These are phyloP conservation scores for Lacerta viridis DNA, from an alignment of 2,797 vertebrate genomes.

Conservation along the genomic window DNA sequence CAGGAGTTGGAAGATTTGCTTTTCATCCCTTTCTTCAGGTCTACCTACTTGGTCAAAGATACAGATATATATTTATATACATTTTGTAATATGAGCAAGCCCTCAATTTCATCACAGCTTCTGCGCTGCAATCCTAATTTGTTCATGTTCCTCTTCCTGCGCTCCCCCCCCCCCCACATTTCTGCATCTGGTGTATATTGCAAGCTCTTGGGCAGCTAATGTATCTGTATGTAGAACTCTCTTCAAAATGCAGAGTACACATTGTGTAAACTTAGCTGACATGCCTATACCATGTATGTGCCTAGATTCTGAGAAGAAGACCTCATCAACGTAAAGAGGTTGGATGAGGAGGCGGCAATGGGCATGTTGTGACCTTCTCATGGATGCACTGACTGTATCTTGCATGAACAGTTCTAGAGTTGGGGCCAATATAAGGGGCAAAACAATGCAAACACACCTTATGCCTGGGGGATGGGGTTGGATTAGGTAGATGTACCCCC, in stretches of 20 bases:
- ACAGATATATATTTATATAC: slow-evolving; percentile 11
- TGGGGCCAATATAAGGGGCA: background rate
- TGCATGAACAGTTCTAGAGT: background rate
- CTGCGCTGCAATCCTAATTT: slow-evolving; percentile 49
- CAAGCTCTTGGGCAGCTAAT: slow-evolving; percentile 7
- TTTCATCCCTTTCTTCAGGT: slow-evolving; percentile 66
- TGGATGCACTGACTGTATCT: background rate
- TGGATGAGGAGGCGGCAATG: background rate
- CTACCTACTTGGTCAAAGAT: slow-evolving; percentile 56
- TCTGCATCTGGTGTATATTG: slow-evolving; percentile 47
- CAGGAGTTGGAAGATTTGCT: slow-evolving; percentile 51
- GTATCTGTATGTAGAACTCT: background rate
- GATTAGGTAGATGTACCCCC: no score
- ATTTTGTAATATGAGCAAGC: slow-evolving; percentile 60
- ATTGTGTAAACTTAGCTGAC: background rate
- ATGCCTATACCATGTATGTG: background rate
- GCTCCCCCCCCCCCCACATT: background rate
- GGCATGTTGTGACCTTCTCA: background rate
- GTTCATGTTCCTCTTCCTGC: slow-evolving; percentile 24
- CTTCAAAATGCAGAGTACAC: background rate
- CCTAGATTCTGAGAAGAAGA: background rate
- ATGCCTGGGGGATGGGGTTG: no score
- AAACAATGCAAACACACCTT: background rate
- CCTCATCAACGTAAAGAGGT: background rate
- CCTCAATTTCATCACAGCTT: slow-evolving; percentile 53